phyloP scores from a whole-genome alignment of 2,888 invertebrate genomes.

The Argyresthia goedartella region DNA sequence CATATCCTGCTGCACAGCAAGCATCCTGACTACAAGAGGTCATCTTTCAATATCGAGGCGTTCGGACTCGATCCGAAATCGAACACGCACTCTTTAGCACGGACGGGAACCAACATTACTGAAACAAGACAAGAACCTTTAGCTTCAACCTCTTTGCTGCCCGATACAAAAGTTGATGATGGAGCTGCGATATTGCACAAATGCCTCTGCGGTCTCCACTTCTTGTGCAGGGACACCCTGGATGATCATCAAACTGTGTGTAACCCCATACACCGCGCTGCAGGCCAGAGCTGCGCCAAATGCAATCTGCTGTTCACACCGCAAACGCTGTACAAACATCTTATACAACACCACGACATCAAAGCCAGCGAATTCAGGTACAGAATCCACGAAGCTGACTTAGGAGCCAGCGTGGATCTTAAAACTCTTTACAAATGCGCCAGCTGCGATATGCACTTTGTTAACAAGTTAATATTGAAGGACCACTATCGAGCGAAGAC shows the following conservation, averaged over 20 bases:
- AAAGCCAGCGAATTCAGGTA: not conserved
- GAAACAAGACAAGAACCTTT: too few relatives aligned
- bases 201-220: not conserved
- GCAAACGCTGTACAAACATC: not conserved
- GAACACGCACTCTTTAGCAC: not conserved
- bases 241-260: not conserved
- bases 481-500: not conserved
- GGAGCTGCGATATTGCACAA: not conserved
- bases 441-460: not conserved
- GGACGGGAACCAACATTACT: too few relatives aligned
- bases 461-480: not conserved
- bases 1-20: not conserved
- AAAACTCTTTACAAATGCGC: not conserved
- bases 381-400: not conserved
- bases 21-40: not conserved
- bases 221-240: not conserved
- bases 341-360: not conserved
- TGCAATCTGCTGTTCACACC: not conserved
- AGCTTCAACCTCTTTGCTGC: too few relatives aligned
- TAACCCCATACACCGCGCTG: not conserved
- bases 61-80: not conserved
- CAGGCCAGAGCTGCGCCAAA: not conserved
- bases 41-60: not conserved
- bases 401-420: not conserved
- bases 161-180: not conserved